A percentile compares a stretch with the other conserved stretches of the same genome.
phyloP scores from a whole-genome alignment of 2,113 vertebrate genomes.

The Scomber japonicus region DNA sequence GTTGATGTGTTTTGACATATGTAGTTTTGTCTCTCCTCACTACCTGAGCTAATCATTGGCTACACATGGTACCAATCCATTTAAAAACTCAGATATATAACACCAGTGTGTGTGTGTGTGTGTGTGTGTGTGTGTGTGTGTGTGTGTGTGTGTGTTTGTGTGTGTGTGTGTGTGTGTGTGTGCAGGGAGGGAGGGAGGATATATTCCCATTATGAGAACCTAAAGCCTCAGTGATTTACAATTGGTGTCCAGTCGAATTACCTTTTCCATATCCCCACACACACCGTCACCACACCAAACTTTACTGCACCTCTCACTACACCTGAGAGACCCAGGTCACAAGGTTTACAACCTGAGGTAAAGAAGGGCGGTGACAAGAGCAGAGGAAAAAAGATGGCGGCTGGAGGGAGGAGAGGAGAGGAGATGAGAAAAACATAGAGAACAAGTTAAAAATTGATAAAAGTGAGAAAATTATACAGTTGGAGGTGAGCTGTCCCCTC shows the following conservation, averaged over 20 bases:
- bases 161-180: conserved; percentile 37
- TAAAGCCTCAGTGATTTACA: conserved; percentile 70
- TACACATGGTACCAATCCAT: conserved; percentile 49
- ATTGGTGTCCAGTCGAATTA: conserved; percentile 65
- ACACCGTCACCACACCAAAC: not conserved
- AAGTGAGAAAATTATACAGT: too few relatives aligned
- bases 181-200: not conserved
- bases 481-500: too few relatives aligned
- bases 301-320: conserved; percentile 58
- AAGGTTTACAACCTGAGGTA: conserved; percentile 49
- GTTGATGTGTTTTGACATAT: not conserved
- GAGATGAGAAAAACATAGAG: too few relatives aligned
- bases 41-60: not conserved
- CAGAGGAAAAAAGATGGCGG: not conserved
- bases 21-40: not conserved
- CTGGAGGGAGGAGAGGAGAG: too few relatives aligned
- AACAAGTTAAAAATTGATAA: too few relatives aligned
- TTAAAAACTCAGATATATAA: conserved; percentile 35
- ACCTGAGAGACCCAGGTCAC: conserved; percentile 64
- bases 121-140: conserved; percentile 30
- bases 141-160: conserved; percentile 21
- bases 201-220: conserved; percentile 40
- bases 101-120: conserved; percentile 11
- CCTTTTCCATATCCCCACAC: conserved; percentile 22
- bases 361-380: not conserved